These are phyloP conservation scores for Oncorhynchus masou DNA, from an alignment of 2,113 vertebrate genomes.

Conservation along the genomic window DNA sequence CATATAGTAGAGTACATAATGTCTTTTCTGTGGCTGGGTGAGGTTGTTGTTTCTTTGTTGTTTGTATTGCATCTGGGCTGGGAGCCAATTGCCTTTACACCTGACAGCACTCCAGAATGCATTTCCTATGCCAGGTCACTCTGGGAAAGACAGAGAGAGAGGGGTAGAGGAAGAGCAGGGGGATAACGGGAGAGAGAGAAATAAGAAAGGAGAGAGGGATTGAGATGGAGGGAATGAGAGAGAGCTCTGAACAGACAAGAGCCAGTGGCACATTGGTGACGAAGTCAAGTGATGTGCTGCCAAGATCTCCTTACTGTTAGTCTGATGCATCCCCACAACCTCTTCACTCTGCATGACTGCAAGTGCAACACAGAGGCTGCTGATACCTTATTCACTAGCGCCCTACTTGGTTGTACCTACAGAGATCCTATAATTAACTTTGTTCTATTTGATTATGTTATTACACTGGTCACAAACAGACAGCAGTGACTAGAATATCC, in stretches of 20 bases:
- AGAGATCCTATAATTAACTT: too few relatives aligned
- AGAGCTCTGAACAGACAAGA: not conserved
- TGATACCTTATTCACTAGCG: too few relatives aligned
- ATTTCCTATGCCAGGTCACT: not conserved
- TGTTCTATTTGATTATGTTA: too few relatives aligned
- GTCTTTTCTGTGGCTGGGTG: not conserved
- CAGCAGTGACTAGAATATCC: too few relatives aligned
- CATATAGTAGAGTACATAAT: not conserved
- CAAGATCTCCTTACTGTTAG: conserved; percentile 50
- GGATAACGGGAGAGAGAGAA: not conserved
- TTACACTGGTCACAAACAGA: too few relatives aligned
- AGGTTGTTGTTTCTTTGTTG: not conserved
- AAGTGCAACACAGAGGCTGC: not conserved
- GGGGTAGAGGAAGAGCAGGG: not conserved
- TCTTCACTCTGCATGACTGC: conserved; percentile 7
- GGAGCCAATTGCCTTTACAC: not conserved
- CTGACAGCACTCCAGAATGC: not conserved
- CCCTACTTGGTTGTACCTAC: too few relatives aligned
- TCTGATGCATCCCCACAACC: conserved; percentile 29
- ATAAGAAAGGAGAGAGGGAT: conserved; percentile 18
- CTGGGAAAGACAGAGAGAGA: conserved; percentile 23
- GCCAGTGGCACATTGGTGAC: not conserved
- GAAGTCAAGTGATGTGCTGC: conserved; percentile 30
- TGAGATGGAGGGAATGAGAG: conserved; percentile 15
- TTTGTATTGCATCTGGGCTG: not conserved